Base-by-base conservation (phyloP, 2,888 invertebrate species). In the Temnothorax ravouxi region DNA sequence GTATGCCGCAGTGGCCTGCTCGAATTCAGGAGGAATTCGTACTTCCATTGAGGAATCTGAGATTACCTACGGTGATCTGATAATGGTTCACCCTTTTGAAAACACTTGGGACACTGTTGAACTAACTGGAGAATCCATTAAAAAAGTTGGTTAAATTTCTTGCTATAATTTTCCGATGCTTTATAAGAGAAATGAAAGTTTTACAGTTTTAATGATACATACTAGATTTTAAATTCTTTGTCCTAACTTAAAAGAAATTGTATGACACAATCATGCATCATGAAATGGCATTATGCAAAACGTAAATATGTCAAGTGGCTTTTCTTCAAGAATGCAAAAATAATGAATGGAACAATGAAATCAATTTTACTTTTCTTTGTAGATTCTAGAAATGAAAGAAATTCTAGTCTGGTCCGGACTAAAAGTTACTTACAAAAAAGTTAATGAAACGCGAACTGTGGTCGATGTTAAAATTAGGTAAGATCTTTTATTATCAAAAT, bases 31-130 rank as follows among this genome's bases (percentile, higher is more conserved):
- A 0, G 97, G 97, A 0, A 95, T 98, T 25, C 96, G 98, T n/a
- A 96, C 96, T 18, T 96, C 97, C 18, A 96, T 98, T 74, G 95
- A 95, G 77, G 95, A 95, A 66, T 67, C 80, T 0, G 81, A 81
- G 13, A 96, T 97, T 15, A 97, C 97, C 0, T 97, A 96, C 59
- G 97, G 96, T 74, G 97, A 97, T 83, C 92, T 98, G 11, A 94
- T 97, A 6, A 96, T 96, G 89, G 96, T 97, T 34, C 95, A 97
- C 84, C 98, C 98, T 0, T 98, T 98, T 92, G 96, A 96, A 92
- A 98, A 98, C 94, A 96, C 96, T 66, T 95, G 98, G 84, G 97
- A 97, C 91, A 95, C 97, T 18, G 96, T 97, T 81, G 97, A 97
- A 90, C 93, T 98, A 80, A 95, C 95, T 74, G 98, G 98, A 0